Percentiles rank a stretch among this genome's conserved stretches.
These are phyloP conservation scores for Sarcophaga variegata DNA, from an alignment of 2,888 invertebrate genomes.

Conservation along the genomic window DNA sequence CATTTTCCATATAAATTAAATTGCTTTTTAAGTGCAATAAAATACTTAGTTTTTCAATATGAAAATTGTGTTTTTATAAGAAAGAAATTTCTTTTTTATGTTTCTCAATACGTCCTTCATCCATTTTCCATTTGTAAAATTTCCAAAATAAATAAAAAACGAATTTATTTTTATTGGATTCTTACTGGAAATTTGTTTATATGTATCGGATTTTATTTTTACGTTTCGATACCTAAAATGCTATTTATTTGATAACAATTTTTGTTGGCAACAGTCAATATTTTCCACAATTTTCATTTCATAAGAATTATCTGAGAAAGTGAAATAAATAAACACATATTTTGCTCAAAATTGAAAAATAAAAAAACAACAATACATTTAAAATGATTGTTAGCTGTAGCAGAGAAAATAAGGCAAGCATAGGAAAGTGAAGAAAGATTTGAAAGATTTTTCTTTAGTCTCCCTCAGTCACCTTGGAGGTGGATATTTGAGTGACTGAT, in stretches of 20 bases:
- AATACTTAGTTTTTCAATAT: conserved; percentile 70
- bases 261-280: conserved; percentile 29
- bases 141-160: conserved; percentile 78
- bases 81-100: conserved; percentile 36
- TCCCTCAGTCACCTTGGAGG: too few species aligned
- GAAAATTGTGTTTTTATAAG: conserved; percentile 77
- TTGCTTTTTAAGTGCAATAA: conserved; percentile 67
- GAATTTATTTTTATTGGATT: conserved; percentile 62
- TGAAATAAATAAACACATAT: neutral
- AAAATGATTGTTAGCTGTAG: neutral
- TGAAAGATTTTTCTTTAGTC: too few species aligned
- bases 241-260: neutral
- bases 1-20: conserved; percentile 59
- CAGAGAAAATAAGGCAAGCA: too few species aligned
- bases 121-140: conserved; percentile 77
- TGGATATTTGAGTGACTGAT: too few species aligned
- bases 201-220: neutral
- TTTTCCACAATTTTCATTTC: neutral
- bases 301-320: neutral
- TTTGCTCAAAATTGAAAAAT: neutral
- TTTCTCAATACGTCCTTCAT: neutral
- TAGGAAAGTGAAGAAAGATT: too few species aligned
- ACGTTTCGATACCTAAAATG: neutral
- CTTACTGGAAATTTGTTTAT: conserved; percentile 10
- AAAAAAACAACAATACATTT: neutral